phyloP scores from a whole-genome alignment of 2,888 invertebrate species.

The Abrostola triplasia region DNA sequence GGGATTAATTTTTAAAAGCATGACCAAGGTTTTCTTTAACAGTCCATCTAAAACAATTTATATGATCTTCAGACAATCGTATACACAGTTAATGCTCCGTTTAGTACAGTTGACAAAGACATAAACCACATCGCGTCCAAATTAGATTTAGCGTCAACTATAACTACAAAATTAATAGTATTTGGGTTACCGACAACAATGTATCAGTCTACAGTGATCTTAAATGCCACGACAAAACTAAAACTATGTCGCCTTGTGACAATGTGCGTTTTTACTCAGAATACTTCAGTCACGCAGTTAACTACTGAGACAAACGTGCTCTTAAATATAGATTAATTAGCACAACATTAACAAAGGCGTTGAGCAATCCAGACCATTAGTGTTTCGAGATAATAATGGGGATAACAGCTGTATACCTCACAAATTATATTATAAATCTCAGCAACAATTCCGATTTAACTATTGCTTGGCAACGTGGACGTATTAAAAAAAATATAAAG shows the following conservation, averaged over 20 bases:
- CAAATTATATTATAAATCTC: constrained; percentile 66
- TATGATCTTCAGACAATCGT: constrained; percentile 3
- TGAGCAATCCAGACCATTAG: constrained; percentile 51
- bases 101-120: neutral
- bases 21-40: neutral
- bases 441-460: constrained; percentile 52
- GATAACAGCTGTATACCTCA: constrained; percentile 62
- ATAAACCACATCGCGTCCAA: neutral
- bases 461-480: constrained; percentile 61
- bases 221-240: constrained; percentile 4
- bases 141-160: neutral
- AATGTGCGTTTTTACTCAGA: constrained; percentile 5
- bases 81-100: constrained; percentile 9
- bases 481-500: constrained; percentile 48
- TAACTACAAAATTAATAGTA: neutral
- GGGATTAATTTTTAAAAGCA: neutral
- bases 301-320: constrained; percentile 13
- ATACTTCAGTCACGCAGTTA: constrained; percentile 17
- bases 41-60: neutral
- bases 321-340: constrained; percentile 42
- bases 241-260: neutral
- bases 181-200: constrained; percentile 11
- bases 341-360: constrained; percentile 49
- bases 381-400: constrained; percentile 57
- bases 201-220: neutral